Percentiles rank a stretch among this genome's conserved stretches.
Conservation (phyloP, 2,888 invertebrate species). For the Psococerastis gibbosa region DNA sequence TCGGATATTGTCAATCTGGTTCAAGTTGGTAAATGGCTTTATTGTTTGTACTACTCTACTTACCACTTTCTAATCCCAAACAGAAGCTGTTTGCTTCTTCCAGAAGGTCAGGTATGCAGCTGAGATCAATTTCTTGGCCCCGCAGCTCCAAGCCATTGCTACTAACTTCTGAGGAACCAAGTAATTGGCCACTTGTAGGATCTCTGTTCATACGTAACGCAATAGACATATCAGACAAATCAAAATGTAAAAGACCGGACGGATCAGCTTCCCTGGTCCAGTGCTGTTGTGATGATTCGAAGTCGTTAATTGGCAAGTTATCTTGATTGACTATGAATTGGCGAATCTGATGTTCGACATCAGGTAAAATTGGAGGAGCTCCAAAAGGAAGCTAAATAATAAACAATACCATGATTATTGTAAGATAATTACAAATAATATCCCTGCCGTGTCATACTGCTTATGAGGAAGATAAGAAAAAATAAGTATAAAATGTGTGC, state of each 20-base stretch:
- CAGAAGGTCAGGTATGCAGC: background rate
- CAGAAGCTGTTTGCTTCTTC: background rate
- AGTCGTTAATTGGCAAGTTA: constrained; percentile 49
- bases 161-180: constrained; percentile 41
- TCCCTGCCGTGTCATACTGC: no score
- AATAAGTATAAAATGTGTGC: no score
- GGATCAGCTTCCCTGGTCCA: constrained; percentile 38
- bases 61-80: background rate
- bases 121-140: background rate
- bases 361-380: constrained; percentile 44
- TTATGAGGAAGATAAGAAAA: no score
- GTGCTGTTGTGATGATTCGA: constrained; percentile 45
- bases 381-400: constrained; percentile 25
- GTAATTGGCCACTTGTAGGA: constrained; percentile 52
- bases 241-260: constrained; percentile 31
- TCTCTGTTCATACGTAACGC: constrained; percentile 47
- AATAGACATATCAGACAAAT: constrained; percentile 31
- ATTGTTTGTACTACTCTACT: background rate
- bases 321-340: constrained; percentile 48
- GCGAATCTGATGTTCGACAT: constrained; percentile 41
- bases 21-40: background rate
- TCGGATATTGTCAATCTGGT: no score
- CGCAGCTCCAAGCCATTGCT: background rate
- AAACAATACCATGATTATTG: no score
- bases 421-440: no score